Evolutionary conservation across 2,888 invertebrate species (phyloP).

Genomic region (Gari tellinella): DNA sequence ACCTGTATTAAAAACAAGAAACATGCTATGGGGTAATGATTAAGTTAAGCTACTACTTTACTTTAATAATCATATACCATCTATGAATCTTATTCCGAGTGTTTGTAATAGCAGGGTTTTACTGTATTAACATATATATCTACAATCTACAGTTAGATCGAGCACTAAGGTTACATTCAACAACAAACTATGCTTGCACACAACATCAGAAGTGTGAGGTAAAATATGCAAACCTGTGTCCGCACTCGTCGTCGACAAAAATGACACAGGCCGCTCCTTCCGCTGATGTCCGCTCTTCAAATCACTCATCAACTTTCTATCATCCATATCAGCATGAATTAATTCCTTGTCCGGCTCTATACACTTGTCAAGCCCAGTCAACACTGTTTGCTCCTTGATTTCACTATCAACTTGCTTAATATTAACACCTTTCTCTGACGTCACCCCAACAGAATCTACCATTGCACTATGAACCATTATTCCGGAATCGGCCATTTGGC

Average conservation of each 20-base stretch:
- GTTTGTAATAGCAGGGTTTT: too few species aligned
- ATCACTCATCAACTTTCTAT: constrained; percentile 68
- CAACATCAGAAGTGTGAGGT: too few species aligned
- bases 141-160: too few species aligned
- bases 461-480: constrained; percentile 13
- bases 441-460: constrained; percentile 17
- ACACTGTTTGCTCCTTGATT: constrained; percentile 15
- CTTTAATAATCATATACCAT: too few species aligned
- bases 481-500: constrained; percentile 65
- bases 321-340: constrained; percentile 44
- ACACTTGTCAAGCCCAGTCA: constrained; percentile 10
- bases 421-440: constrained; percentile 16
- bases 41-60: too few species aligned
- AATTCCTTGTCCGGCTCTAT: constrained; percentile 23
- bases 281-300: constrained; percentile 72
- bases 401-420: constrained; percentile 36
- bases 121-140: too few species aligned
- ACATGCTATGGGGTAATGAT: too few species aligned
- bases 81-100: too few species aligned
- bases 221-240: constrained; percentile 89
- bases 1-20: too few species aligned
- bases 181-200: too few species aligned
- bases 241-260: constrained; percentile 88
- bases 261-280: constrained; percentile 81
- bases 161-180: too few species aligned